Evolutionary conservation across 2,113 vertebrate species (phyloP), one percentile per base, ranked within the genome.

Genomic region (Oophaga pumilio): DNA sequence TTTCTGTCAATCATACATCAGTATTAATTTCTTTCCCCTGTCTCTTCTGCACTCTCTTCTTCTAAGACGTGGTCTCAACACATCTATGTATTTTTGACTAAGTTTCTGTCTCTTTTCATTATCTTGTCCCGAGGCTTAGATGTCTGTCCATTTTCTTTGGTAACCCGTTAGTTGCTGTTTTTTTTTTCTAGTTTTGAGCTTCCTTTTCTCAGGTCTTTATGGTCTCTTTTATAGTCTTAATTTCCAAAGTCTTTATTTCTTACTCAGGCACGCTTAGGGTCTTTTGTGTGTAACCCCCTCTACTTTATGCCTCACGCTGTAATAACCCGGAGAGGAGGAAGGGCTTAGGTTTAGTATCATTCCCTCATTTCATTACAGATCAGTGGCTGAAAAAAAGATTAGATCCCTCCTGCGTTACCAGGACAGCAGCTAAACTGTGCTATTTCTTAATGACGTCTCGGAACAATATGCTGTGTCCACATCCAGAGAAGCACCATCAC

Each of bases 391-490:
- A 87, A 81, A 81, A 60, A 81, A 87, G 56, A 81, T 43, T 56
- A 53, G 78, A 62, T 66, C 68, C 62, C 15, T 87, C 49, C 24
- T 74, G 66, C 43, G 33, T 82, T 87, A 82, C 86, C n/a, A 76
- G 86, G 43, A 52, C 69, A 53, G 56, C 57, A 82, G 86, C 43
- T 76, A 76, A 82, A 74, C 56, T 87, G 14, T 33, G 56, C 62
- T 83, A 33, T 50, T 76, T 82, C 86, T 56, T 87, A 87, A 87
- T 87, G 80, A 87, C 56, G 62, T 43, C 69, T 66, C 33, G 50
- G 18, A 78, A 86, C 85, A 86, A 69, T 79, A 86, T 79, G 69
- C 56, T 49, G 11, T 50, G 76, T 49, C 76, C 69, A 83, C n/a
- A 53, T 64, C 53, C 66, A 49, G 73, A 76, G 76, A 57, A 20